Evolutionary conservation across 1,140 invertebrate genomes (phyloP), one percentile per base, ranked within the genome.

Genomic region (Nasonia giraulti): DNA sequence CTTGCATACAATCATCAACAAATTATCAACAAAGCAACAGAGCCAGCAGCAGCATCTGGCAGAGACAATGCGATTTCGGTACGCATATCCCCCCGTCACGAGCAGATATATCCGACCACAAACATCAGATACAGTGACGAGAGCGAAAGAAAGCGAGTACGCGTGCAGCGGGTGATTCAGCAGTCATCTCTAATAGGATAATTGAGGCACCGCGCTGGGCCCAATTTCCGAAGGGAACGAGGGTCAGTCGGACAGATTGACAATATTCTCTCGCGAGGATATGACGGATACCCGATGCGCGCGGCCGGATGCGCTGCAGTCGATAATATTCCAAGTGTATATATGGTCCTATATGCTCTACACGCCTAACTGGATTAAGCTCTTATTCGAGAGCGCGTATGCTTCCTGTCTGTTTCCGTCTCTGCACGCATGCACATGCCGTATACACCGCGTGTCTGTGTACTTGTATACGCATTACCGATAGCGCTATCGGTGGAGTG

Each of bases 121-220:
- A 44, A 44, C 40, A 44, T 44, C 40, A 37, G 33, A 37, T 37
- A 17, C 62, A n/a, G 11, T 37, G n/a, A 20, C 14, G 62, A 66
- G 62, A n/a, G 69, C 5, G 14, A 31, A 23, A 73, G 69, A 73
- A 73, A 73, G 27, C 69, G 23, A 73, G 68, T 27, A 62, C 37
- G 7, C n/a, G 2, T 44, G 10, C 12, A 23, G 2, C 14, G 40
- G 55, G 66, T 68, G 50, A 76, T 76, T 83, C 73, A 75, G 27
- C 23, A 20, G 55, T 44, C 23, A 27, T 68, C n/a, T 68, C 74
- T 78, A 78, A 83, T 83, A 71, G 62, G 40, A 83, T 83, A 78
- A 78, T 83, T 31, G 75, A 77, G 31, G 23, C 31, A 27, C 23
- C 68, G 75, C 33, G 11, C 33, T 17, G 75, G 66, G 44, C 75